Base-by-base conservation (phyloP, 2,113 vertebrate genomes). In the Caracal caracal region DNA sequence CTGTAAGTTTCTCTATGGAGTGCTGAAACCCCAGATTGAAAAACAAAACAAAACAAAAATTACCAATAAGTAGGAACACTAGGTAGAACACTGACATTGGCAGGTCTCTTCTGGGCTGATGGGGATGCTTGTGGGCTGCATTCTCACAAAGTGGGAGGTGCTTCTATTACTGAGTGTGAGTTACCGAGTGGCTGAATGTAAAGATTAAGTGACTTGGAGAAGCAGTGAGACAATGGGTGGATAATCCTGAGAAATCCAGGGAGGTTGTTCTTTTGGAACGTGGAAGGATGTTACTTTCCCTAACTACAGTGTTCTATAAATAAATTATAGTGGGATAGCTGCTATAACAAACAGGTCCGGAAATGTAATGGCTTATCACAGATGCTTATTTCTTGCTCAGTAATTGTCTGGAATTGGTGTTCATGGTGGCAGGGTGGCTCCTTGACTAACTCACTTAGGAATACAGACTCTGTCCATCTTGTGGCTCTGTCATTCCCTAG, bases 1-100 rank as follows among this genome's bases (percentile, higher is more conserved):
- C 82, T 95, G 16, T 92, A 75, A 97, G 37, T 95, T 93, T 97
- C 71, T 92, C 47, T 93, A 87, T 93, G n/a, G 26, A 96, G 96
- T 76, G 90, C 76, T 66, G 17, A 95, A 95, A 83, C 33, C 12
- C 26, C 71, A 93, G 93, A 95, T 75, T 71, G 43, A 91, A 90
- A 86, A 95, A 75, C 40, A 63, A 53, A 40, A 28, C 24, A 83
- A 84, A 59, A 28, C 76, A 20, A 83, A 43, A 88, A 82, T 92
- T 92, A 35, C 22, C 49, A n/a, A n/a, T 71, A 84, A 90, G 15
- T 11, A 30, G 43, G 40, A 15, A 24, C 24, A 33, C 9, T 1
- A 88, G 94, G 63, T 33, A 93, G 79, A 85, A 56, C 6, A 1
- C 12, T 66, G 56, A 20, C 3, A 0, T 30, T 8, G 51, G 35